phyloP scores from a whole-genome alignment of 2,888 invertebrate genomes.

The Platerodrilus igneus region DNA sequence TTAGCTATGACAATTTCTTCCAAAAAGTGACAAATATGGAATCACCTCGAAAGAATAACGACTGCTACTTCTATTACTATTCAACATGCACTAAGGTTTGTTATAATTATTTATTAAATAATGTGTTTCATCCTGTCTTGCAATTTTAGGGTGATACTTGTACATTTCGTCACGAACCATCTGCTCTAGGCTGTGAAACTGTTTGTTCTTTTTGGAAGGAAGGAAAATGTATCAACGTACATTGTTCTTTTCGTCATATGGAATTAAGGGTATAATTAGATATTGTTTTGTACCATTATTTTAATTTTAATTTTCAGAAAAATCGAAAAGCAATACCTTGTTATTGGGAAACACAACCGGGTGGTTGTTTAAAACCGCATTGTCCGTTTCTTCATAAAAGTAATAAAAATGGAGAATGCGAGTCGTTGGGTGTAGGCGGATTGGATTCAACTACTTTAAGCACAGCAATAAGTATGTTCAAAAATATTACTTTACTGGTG shows the following conservation, averaged over 20 bases:
- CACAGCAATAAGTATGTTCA: conserved; percentile 16
- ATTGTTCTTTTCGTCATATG: conserved; percentile 82
- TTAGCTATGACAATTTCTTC: conserved; percentile 49
- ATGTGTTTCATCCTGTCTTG: conserved; percentile 16
- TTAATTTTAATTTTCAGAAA: conserved; percentile 55
- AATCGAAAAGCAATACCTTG: conserved; percentile 78
- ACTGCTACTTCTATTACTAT: conserved; percentile 87
- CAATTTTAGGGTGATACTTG: conserved; percentile 67
- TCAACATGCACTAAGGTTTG: conserved; percentile 80
- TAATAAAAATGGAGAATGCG: conserved; percentile 35
- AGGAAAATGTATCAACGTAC: conserved; percentile 71
- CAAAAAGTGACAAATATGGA: conserved; percentile 56
- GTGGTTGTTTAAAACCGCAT: conserved; percentile 79
- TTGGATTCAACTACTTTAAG: conserved; percentile 22
- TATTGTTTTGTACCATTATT: conserved; percentile 1
- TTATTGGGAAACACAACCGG: conserved; percentile 82
- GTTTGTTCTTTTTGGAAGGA: conserved; percentile 79
- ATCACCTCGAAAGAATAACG: conserved; percentile 71
- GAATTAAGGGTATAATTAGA: conserved; percentile 62
- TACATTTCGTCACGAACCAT: conserved; percentile 78
- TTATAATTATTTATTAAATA: conserved; percentile 16
- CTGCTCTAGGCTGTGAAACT: conserved; percentile 76
- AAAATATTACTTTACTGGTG: too few species aligned
- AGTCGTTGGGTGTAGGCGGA: conserved; percentile 28
- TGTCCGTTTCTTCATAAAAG: conserved; percentile 75